These are phyloP conservation scores for Apis florea DNA, from an alignment of 1,140 invertebrate species.

Conservation along the genomic window DNA sequence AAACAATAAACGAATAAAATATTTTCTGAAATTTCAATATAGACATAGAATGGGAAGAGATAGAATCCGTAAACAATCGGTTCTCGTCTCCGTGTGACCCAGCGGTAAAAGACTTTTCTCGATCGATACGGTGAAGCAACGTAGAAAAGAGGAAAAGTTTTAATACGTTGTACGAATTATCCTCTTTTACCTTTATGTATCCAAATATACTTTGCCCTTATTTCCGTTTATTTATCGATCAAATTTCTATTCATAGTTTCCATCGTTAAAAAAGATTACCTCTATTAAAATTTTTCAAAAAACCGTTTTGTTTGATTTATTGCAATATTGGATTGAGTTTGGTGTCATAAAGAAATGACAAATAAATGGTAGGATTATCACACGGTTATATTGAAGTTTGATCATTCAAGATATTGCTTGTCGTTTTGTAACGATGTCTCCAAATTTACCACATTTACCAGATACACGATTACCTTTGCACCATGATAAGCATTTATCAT, in stretches of 20 bases:
- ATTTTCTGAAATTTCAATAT: not conserved
- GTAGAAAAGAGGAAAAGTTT: slow-evolving; percentile 44
- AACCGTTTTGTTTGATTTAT: no score
- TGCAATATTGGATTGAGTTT: no score
- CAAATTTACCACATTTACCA: not conserved
- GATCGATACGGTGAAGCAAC: slow-evolving; percentile 42
- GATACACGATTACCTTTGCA: not conserved
- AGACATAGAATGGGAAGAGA: not conserved
- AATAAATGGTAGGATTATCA: no score
- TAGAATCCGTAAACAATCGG: slow-evolving; percentile 21
- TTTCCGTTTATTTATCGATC: not conserved
- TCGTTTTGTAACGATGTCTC: not conserved
- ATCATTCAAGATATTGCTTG: not conserved
- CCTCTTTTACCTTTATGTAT: not conserved
- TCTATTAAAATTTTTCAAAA: no score
- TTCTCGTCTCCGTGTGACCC: slow-evolving; percentile 11
- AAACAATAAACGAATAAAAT: not conserved
- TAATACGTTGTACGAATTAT: slow-evolving; percentile 22
- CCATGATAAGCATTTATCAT: not conserved
- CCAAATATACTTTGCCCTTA: not conserved
- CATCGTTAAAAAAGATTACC: no score
- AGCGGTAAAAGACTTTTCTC: slow-evolving; percentile 9
- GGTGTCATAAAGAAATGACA: no score
- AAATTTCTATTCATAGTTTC: not conserved
- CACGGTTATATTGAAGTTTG: not conserved